phyloP scores from a whole-genome alignment of 1,140 invertebrate species.

The Asobara japonica region DNA sequence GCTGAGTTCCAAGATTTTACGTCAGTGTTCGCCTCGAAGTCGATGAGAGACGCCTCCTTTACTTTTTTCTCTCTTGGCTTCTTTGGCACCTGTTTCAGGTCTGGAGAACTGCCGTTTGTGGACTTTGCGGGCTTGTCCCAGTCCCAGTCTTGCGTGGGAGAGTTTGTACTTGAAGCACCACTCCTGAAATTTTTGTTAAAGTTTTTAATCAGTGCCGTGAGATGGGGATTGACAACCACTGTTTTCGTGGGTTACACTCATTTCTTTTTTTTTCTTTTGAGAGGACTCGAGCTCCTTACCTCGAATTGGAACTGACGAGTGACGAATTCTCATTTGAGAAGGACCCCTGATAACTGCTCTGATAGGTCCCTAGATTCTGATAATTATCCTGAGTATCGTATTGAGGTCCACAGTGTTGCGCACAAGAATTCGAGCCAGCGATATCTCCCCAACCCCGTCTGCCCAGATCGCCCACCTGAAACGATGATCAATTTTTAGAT shows the following conservation, averaged over 20 bases:
- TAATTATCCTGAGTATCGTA: constrained; percentile 62
- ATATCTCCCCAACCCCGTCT: constrained; percentile 77
- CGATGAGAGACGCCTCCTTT: constrained; percentile 64
- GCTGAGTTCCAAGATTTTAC: constrained; percentile 47
- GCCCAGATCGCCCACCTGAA: constrained; percentile 75
- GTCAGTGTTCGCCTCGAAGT: constrained; percentile 64
- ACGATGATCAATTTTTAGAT: neutral
- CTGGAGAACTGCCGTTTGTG: constrained; percentile 39
- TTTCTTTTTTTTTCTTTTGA: constrained; percentile 40
- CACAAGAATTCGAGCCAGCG: constrained; percentile 67
- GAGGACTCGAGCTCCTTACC: constrained; percentile 53
- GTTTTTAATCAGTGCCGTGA: neutral
- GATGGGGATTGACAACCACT: no score
- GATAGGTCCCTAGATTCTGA: constrained; percentile 60
- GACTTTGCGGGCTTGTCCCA: constrained; percentile 46
- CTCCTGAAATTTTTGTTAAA: constrained; percentile 35
- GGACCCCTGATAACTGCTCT: constrained; percentile 60
- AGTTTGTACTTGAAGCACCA: constrained; percentile 42
- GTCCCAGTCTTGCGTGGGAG: constrained; percentile 51
- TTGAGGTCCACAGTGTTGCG: constrained; percentile 47
- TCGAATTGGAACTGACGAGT: constrained; percentile 58
- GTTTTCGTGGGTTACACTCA: neutral
- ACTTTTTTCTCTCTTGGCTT: constrained; percentile 55
- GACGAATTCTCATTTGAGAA: constrained; percentile 68
- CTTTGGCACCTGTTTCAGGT: constrained; percentile 39